Conservation (phyloP, 2,797 vertebrate species). For the Rhinatrema bivittatum region DNA sequence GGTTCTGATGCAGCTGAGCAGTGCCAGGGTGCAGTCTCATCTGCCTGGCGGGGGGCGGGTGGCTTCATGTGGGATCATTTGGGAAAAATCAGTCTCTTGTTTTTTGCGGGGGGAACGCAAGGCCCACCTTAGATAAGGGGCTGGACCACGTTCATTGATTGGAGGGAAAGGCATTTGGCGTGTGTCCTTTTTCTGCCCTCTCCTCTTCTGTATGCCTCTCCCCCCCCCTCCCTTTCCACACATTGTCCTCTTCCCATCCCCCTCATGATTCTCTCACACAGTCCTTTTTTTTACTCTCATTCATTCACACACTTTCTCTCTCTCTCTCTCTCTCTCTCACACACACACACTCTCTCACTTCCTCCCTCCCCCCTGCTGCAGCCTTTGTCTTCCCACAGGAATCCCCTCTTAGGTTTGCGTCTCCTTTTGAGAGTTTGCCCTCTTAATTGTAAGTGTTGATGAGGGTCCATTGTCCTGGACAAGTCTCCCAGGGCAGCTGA, state of each 20-base stretch:
- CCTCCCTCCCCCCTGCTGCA: not conserved
- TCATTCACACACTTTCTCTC: rapidly evolving
- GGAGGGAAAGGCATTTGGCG: no score
- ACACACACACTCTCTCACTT: not conserved
- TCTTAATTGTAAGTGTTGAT: not conserved
- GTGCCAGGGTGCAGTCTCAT: no score
- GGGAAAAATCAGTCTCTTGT: no score
- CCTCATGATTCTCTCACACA: not conserved
- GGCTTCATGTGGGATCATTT: no score
- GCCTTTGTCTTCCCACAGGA: not conserved
- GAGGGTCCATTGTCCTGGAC: rapidly evolving
- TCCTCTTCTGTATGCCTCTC: no score
- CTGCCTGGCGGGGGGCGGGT: no score
- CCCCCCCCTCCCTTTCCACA: not conserved
- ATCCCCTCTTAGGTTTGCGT: no score
- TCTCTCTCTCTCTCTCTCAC: not conserved
- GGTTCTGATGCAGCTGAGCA: no score
- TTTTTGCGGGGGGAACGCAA: no score
- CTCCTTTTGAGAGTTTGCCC: not conserved
- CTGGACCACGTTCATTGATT: no score
- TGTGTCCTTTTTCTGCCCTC: no score
- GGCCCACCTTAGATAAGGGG: no score
- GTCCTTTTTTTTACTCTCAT: not conserved
- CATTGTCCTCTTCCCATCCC: not conserved
- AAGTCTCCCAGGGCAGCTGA: not conserved